Evolutionary conservation across 2,888 invertebrate genomes (phyloP), one percentile per base, ranked within the genome.

Genomic region (Agrenia bidenticulata): DNA sequence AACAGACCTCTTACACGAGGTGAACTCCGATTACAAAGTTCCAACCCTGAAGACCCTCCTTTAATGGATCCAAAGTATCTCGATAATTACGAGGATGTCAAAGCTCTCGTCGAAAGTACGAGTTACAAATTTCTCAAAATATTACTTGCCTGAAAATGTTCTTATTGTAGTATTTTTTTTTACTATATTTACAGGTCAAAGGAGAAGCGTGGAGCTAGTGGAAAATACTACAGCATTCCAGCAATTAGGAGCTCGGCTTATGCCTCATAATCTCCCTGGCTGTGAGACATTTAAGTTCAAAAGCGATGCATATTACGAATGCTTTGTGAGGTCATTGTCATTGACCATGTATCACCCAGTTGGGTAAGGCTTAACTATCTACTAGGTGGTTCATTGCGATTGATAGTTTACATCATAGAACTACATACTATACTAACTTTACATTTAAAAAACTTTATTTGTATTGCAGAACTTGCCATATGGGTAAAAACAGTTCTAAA

Each of bases 281-380:
- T 75, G 75, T 37, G 71, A 73, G 55, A 26, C 56, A 1, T 26
- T 70, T 26, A 53, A 41, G 4, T 68, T 72, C 41, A 49, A 72
- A 53, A 64, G 63, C 45, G 72, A 75, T 56, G 68, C 32, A 1
- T 75, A 75, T 58, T 75, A 67, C 64, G 75, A 75, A 66, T 75
- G 75, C 51, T 73, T 53, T 23, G 67, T 64, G n/a, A 13, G 59
- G 15, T 53, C 23, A 27, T 17, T 51, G 32, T 67, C 67, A 9
- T 64, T 70, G 0, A 67, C 67, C 19, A 57, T 70, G 32, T 67
- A 70, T 61, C 67, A 67, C 37, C 67, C 67, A 32, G 70, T 70
- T 1, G 70, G 64, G 45, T 45, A 45, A 45, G 45, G 15, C 15
- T 45, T 45, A 4, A n/a, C 5, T 9, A 15, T 45, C n/a, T 45